Conservation (phyloP, 2,797 vertebrate species). For the Acanthurus tractus region DNA sequence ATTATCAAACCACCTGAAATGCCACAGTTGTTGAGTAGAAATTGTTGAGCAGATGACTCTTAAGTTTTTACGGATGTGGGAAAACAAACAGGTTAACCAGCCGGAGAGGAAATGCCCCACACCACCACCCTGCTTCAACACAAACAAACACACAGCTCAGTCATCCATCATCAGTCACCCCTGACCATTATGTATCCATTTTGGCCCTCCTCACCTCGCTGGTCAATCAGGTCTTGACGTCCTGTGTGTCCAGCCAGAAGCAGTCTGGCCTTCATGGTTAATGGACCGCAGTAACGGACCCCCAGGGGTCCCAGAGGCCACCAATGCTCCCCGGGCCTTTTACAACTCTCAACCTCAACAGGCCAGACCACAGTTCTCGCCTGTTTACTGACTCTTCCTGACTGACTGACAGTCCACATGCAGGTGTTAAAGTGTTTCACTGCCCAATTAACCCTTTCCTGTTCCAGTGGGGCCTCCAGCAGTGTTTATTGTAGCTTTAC, state of each 20-base stretch:
- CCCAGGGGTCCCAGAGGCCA: constrained; percentile 42
- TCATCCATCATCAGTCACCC: constrained; percentile 29
- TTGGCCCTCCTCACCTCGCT: constrained; percentile 55
- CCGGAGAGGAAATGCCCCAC: constrained; percentile 39
- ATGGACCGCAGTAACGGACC: constrained; percentile 41
- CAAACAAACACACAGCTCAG: constrained; percentile 34
- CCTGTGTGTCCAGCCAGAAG: constrained; percentile 48
- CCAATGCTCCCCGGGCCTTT: constrained; percentile 26
- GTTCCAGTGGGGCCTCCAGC: constrained; percentile 69
- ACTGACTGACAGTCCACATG: constrained; percentile 42
- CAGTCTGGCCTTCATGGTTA: constrained; percentile 45
- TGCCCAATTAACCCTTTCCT: constrained; percentile 77
- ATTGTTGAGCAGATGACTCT: constrained; percentile 6
- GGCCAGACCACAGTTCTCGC: constrained; percentile 56
- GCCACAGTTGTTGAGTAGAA: constrained; percentile 2
- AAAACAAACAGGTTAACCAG: constrained; percentile 37
- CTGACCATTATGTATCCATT: constrained; percentile 52
- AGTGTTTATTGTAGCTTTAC: constrained; percentile 51
- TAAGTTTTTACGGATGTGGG: constrained; percentile 29
- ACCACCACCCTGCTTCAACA: background rate
- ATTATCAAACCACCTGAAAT: background rate
- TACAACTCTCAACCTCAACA: constrained; percentile 22
- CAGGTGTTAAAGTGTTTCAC: constrained; percentile 72
- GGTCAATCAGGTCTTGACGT: constrained; percentile 54
- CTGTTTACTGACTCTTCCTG: constrained; percentile 45